Percentiles rank a stretch among this genome's conserved stretches.
Evolutionary conservation across 2,888 invertebrate species (phyloP).

Genomic region (Cremastinae sp.): DNA sequence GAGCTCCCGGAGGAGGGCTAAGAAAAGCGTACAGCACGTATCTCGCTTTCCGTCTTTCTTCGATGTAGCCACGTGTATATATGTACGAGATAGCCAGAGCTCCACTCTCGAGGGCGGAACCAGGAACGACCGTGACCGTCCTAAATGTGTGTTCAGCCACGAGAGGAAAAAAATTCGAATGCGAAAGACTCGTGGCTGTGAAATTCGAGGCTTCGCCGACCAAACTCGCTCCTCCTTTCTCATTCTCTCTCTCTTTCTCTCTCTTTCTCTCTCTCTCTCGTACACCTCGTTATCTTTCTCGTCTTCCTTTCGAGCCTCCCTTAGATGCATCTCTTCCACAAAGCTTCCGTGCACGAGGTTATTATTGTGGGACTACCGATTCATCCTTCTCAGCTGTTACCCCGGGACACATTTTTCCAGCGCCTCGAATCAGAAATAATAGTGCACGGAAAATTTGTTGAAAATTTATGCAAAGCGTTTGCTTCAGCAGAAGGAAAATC

Average conservation of each 20-base stretch:
- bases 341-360: neutral
- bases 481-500: too few species aligned
- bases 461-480: too few species aligned
- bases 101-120: constrained; percentile 47
- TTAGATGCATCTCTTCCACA: neutral
- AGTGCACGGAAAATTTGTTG: too few species aligned
- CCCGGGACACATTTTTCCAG: too few species aligned
- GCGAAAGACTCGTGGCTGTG: constrained; percentile 15
- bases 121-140: constrained; percentile 43
- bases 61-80: constrained; percentile 4
- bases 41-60: constrained; percentile 3
- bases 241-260: constrained; percentile 4
- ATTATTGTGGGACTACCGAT: neutral
- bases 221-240: neutral
- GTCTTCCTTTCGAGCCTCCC: neutral
- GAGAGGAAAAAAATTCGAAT: constrained; percentile 21
- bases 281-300: neutral
- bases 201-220: constrained; percentile 36
- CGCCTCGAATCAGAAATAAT: neutral
- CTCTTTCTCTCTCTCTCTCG: neutral
- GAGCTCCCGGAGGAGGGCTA: constrained; percentile 38
- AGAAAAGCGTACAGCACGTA: constrained; percentile 39
- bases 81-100: constrained; percentile 6
- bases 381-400: too few species aligned
- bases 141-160: neutral